Percentiles rank a stretch among this genome's conserved stretches.
Evolutionary conservation across 2,113 vertebrate species (phyloP).

Genomic region (Tachycineta bicolor): DNA sequence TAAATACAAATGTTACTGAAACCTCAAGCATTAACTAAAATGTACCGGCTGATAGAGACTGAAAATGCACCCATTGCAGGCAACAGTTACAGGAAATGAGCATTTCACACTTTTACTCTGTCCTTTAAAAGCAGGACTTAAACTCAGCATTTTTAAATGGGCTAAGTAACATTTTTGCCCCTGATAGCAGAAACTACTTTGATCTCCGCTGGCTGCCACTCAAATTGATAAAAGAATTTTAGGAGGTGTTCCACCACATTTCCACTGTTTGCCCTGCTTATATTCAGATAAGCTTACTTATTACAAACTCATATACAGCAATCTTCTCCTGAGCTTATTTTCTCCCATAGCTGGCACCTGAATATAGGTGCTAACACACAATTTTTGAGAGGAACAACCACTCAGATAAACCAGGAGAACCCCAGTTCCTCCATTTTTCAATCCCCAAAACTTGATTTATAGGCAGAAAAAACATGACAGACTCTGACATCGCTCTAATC

Average conservation of each 20-base stretch:
- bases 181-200: background rate
- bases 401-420: background rate
- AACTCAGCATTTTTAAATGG: background rate
- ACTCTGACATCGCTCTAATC: background rate
- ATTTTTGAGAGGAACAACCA: background rate
- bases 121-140: conserved; percentile 54
- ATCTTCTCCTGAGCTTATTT: background rate
- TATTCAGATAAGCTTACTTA: background rate
- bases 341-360: background rate
- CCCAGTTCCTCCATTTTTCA: background rate
- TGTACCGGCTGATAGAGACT: conserved; percentile 36
- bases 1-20: conserved; percentile 53
- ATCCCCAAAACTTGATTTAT: background rate
- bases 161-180: conserved; percentile 2
- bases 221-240: background rate
- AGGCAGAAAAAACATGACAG: background rate
- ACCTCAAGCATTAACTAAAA: conserved; percentile 68
- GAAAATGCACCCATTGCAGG: conserved; percentile 58
- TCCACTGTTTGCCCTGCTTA: background rate
- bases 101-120: conserved; percentile 74
- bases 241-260: background rate
- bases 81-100: conserved; percentile 77
- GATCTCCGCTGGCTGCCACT: background rate
- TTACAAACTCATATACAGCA: background rate
- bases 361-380: background rate